Evolutionary conservation across 2,113 vertebrate genomes (phyloP), one percentile per base, ranked within the genome.

Genomic region (Dolichotis patagonum): DNA sequence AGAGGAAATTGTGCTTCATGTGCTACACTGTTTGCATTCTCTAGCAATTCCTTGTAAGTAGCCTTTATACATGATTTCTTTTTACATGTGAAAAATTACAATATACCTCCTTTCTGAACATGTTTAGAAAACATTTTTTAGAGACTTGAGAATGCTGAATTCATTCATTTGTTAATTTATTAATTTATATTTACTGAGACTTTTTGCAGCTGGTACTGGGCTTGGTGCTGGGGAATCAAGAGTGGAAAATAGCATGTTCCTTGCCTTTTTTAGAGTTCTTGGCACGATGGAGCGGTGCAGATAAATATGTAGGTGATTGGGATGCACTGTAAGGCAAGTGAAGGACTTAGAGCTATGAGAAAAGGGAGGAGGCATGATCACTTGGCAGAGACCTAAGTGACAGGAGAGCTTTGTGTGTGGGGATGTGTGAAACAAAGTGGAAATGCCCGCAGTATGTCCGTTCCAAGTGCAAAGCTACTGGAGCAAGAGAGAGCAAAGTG

Each of bases 41-140:
- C 98, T 99, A 96, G 99, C 99, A 71, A 96, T 98, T 52, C 98
- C 99, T 62, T 96, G 99, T 99, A 98, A 99, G 99, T 99, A 63
- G 2, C 22, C 67, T 94, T 5, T 56, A 22, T 54, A 1, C 10
- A 1, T 28, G 93, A 69, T 95, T 97, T 90, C 43, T 95, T 83
- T 90, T 95, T 96, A 85, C 26, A n/a, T 60, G 24, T 93, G 78
- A 95, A 93, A 2, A 96, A 85, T 43, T 3, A 22, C 1, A 46
- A 1, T 52, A 3, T 17, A 3, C 82, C 16, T 88, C 30, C n/a
- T 91, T 86, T 86, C 52, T 88, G 28, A 94, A 56, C 56, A 5
- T 32, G 49, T 78, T 93, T 86, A 52, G 46, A 78, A 77, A 83
- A 7, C 85, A n/a, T 80, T 87, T 88, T 91, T 62, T 85, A 75